Evolutionary conservation across 1,140 invertebrate species (phyloP).

Genomic region (Diachasma alloeum): DNA sequence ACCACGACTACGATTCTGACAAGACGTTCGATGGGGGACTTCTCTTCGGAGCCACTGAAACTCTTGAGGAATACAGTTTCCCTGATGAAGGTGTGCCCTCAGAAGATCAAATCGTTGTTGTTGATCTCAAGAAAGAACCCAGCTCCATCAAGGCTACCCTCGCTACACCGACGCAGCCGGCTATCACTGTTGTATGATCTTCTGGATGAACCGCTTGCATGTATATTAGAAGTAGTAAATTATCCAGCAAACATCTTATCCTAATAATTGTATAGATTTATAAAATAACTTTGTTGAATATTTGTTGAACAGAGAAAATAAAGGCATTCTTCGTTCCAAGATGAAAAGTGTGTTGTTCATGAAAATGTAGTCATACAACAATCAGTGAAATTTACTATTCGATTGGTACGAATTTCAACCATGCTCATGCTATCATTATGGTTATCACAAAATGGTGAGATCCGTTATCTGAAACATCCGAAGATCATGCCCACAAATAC

Average conservation of each 20-base stretch:
- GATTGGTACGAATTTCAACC: too few relatives aligned
- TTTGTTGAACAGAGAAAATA: neutral
- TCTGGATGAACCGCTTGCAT: neutral
- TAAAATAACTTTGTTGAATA: neutral
- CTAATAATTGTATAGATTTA: neutral
- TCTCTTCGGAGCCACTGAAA: constrained; percentile 43
- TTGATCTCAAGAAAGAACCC: constrained; percentile 15
- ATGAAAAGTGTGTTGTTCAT: neutral
- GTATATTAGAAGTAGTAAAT: neutral
- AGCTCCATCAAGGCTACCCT: neutral
- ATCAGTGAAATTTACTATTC: neutral
- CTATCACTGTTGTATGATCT: neutral
- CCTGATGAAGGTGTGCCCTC: constrained; percentile 34
- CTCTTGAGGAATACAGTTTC: constrained; percentile 48
- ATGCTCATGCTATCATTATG: constrained; percentile 40
- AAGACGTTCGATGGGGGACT: constrained; percentile 29
- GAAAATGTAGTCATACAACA: neutral
- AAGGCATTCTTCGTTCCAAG: neutral
- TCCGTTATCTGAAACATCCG: constrained; percentile 31
- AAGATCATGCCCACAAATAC: constrained; percentile 37
- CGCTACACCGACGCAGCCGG: neutral
- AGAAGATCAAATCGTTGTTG: constrained; percentile 7
- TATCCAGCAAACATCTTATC: neutral
- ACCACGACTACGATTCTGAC: constrained; percentile 34
- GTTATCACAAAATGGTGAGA: constrained; percentile 39